Percentiles rank a stretch among this genome's conserved stretches.
Evolutionary conservation across 2,113 vertebrate genomes (phyloP).

Genomic region (Cyrtonyx montezumae): DNA sequence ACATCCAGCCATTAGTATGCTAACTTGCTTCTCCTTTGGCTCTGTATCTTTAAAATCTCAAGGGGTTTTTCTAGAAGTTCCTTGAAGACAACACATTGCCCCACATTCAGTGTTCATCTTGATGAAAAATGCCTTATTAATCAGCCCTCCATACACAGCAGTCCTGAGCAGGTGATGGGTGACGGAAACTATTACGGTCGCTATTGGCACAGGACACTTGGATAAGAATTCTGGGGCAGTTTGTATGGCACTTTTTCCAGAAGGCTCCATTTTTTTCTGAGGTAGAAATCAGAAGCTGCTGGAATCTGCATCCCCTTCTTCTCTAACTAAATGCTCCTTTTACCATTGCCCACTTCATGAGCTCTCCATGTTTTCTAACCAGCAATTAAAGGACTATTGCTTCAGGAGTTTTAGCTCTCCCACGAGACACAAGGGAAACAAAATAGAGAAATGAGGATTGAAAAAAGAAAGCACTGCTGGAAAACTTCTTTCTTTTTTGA

Average conservation of each 20-base stretch:
- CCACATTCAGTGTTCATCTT: neutral
- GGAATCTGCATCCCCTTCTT: neutral
- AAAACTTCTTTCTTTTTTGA: neutral
- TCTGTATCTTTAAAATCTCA: neutral
- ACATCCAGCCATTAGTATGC: neutral
- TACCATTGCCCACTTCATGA: neutral
- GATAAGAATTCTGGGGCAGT: neutral
- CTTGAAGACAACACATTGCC: neutral
- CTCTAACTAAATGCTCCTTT: neutral
- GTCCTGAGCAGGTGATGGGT: neutral
- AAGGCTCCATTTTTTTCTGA: neutral
- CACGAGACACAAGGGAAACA: neutral
- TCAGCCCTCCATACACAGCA: neutral
- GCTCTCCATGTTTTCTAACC: neutral
- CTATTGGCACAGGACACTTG: neutral
- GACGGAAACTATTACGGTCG: neutral
- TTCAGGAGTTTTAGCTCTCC: neutral
- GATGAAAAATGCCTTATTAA: neutral
- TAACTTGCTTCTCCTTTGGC: neutral
- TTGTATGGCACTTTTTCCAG: neutral
- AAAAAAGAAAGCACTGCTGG: rapidly evolving
- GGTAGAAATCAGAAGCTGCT: neutral
- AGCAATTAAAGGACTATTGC: neutral
- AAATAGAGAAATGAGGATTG: neutral
- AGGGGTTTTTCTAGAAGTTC: neutral